phyloP scores from a whole-genome alignment of 1,140 invertebrate species.

The Hirudo medicinalis region DNA sequence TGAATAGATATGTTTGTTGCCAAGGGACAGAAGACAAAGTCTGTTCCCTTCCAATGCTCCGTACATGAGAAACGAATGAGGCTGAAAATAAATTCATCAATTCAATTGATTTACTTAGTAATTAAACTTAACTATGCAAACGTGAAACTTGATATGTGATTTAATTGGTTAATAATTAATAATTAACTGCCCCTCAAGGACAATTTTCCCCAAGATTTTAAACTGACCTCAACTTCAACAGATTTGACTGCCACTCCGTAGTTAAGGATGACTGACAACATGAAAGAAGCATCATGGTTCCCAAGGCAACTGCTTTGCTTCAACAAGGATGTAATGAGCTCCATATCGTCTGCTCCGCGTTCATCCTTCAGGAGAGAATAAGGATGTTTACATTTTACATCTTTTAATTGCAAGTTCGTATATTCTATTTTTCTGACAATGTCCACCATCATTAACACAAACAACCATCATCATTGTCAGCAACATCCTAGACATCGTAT shows the following conservation, averaged over 20 bases:
- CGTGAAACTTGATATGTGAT: too few species aligned
- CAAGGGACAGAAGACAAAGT: slow-evolving; percentile 30
- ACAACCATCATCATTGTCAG: background rate
- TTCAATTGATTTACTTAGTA: too few species aligned
- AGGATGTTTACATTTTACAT: background rate
- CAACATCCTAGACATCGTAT: background rate
- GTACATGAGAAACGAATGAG: slow-evolving; percentile 22
- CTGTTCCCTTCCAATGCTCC: slow-evolving; percentile 24
- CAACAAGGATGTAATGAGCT: slow-evolving; percentile 22
- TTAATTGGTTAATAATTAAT: too few species aligned
- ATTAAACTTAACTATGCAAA: too few species aligned
- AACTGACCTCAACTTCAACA: slow-evolving; percentile 30
- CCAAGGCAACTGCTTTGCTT: slow-evolving; percentile 32
- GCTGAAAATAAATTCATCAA: background rate
- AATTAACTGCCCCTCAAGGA: too few species aligned
- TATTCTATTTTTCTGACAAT: background rate
- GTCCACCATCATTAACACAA: background rate
- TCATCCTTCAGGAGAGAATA: background rate
- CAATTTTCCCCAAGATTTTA: too few species aligned
- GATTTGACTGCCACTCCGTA: slow-evolving; percentile 29
- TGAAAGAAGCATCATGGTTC: slow-evolving; percentile 32
- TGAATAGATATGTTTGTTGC: slow-evolving; percentile 30
- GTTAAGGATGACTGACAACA: slow-evolving; percentile 32
- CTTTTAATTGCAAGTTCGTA: background rate
- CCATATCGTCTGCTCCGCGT: background rate